These are phyloP conservation scores for Octopus sinensis DNA, from an alignment of 1,140 invertebrate genomes.

Conservation along the genomic window DNA sequence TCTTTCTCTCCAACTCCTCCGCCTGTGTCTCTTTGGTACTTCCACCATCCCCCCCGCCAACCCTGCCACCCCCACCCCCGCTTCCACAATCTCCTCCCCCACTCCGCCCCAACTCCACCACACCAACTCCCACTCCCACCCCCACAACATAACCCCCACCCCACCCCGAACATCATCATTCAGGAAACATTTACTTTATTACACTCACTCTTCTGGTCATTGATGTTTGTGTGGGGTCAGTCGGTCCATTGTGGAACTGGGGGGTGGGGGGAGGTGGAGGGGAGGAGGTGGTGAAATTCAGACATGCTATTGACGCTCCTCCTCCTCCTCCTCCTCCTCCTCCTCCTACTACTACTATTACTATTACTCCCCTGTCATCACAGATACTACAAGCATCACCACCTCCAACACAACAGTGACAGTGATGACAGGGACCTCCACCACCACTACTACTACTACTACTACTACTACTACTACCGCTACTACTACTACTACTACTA, in stretches of 20 bases:
- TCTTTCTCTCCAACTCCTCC: neutral
- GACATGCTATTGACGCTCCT: no score
- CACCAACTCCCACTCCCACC: neutral
- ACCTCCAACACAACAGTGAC: conserved; percentile 6
- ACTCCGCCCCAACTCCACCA: neutral
- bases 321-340: conserved; percentile 13
- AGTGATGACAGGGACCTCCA: neutral
- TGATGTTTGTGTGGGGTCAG: no score
- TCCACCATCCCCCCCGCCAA: neutral
- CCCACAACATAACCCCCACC: neutral
- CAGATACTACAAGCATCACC: neutral
- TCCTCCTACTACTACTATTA: neutral
- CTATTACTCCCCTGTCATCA: neutral
- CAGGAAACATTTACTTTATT: no score
- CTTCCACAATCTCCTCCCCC: conserved; percentile 7
- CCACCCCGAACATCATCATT: no score
- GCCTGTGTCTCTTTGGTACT: neutral
- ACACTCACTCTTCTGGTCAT: no score
- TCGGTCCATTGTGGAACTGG: no score
- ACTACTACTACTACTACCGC: neutral
- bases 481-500: neutral
- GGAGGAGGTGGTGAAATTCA: no score
- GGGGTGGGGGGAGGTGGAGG: no score
- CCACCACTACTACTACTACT: neutral
- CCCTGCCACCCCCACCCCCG: neutral